Conservation (phyloP, 1,140 invertebrate genomes). For the Trichonephila clavata region DNA sequence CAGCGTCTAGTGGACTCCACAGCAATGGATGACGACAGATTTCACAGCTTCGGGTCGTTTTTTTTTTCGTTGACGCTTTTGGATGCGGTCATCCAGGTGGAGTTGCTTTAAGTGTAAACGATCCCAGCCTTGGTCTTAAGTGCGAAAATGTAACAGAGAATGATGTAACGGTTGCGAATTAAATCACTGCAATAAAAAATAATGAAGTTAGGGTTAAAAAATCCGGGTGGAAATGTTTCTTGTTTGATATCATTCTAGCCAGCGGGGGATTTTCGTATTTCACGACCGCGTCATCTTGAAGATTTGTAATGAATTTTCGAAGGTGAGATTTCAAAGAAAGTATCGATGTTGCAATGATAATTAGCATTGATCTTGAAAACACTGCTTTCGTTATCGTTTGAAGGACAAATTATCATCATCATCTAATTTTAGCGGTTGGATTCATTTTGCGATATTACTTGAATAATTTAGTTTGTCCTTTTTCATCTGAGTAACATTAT, state of each 20-base stretch:
- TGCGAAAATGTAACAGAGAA: neutral
- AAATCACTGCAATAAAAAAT: neutral
- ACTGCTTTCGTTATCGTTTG: neutral
- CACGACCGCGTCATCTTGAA: neutral
- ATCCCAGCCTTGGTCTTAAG: neutral
- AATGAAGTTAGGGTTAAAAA: neutral
- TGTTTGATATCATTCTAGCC: neutral
- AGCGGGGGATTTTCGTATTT: neutral
- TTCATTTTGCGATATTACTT: neutral
- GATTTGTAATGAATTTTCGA: neutral
- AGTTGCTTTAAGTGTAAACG: neutral
- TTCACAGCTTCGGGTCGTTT: neutral
- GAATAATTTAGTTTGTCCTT: neutral
- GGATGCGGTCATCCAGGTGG: neutral
- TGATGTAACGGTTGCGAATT: neutral
- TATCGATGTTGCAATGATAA: neutral
- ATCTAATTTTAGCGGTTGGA: neutral
- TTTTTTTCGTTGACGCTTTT: neutral
- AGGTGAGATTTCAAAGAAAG: neutral
- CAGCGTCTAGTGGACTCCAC: neutral
- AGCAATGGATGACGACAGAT: neutral
- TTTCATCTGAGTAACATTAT: neutral
- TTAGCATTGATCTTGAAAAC: slow-evolving; percentile 15
- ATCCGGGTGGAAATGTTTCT: neutral
- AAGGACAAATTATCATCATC: neutral